Evolutionary conservation across 2,888 invertebrate species (phyloP).

Genomic region (Molorchus minor): DNA sequence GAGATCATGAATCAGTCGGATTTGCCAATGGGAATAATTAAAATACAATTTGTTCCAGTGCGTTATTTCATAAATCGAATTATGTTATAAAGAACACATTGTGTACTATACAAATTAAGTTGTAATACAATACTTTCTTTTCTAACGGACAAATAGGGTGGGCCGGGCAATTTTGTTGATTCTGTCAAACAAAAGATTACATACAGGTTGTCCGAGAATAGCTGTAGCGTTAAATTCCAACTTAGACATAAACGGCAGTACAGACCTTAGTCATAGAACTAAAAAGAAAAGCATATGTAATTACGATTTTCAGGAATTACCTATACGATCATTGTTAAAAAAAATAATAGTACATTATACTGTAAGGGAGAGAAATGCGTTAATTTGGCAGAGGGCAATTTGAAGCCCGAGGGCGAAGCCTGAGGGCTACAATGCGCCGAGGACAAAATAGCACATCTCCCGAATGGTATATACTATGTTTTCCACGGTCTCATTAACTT

Average conservation of each 20-base stretch:
- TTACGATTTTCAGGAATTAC: slow-evolving; percentile 7
- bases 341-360: no score
- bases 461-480: no score
- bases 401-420: no score
- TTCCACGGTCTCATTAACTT: no score
- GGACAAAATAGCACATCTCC: no score
- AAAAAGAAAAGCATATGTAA: slow-evolving; percentile 9
- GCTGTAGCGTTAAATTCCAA: no score
- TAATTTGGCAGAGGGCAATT: no score
- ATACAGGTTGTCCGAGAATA: no score
- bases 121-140: slow-evolving; percentile 5
- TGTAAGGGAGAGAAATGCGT: no score
- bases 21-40: slow-evolving; percentile 14
- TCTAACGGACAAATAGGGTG: not conserved
- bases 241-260: not conserved
- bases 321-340: slow-evolving; percentile 1
- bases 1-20: slow-evolving; percentile 6
- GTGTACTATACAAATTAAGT: not conserved
- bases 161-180: not conserved
- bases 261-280: slow-evolving; percentile 1
- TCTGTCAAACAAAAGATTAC: no score
- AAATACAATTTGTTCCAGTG: slow-evolving; percentile 8
- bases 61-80: slow-evolving; percentile 5
- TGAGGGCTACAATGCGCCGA: no score
- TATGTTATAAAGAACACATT: no score